These are phyloP conservation scores for Aphelenchoides besseyi DNA, from an alignment of 1,140 invertebrate species.

Conservation along the genomic window DNA sequence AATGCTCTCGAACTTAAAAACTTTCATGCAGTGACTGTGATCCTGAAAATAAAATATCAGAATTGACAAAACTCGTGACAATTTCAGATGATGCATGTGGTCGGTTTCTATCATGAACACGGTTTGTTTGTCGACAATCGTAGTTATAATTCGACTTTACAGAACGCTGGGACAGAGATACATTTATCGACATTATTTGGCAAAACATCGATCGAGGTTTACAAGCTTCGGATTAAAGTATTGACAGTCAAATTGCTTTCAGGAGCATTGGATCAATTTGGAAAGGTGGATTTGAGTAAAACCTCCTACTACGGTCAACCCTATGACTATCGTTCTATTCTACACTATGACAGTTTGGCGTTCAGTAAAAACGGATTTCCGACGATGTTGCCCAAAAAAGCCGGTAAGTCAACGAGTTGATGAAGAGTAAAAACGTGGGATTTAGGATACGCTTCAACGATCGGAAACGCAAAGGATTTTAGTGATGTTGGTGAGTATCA, in stretches of 20 bases:
- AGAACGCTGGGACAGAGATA: slow-evolving; percentile 62
- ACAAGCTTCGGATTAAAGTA: background rate
- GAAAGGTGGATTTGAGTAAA: slow-evolving; percentile 58
- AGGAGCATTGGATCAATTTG: slow-evolving; percentile 59
- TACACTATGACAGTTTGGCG: slow-evolving; percentile 62
- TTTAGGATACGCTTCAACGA: slow-evolving; percentile 56
- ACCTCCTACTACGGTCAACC: slow-evolving; percentile 61
- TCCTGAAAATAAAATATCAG: too few relatives aligned
- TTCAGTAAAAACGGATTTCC: slow-evolving; percentile 62
- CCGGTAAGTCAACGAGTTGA: slow-evolving; percentile 39
- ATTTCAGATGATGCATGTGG: too few relatives aligned
- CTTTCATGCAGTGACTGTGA: too few relatives aligned
- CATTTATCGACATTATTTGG: slow-evolving; percentile 61
- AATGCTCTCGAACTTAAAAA: too few relatives aligned
- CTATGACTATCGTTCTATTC: slow-evolving; percentile 59
- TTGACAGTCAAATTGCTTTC: slow-evolving; percentile 4
- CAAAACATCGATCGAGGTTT: slow-evolving; percentile 60
- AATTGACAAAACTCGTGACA: too few relatives aligned
- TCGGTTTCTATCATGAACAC: slow-evolving; percentile 61
- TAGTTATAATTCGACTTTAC: slow-evolving; percentile 23
- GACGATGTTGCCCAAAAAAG: slow-evolving; percentile 61
- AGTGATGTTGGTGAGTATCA: slow-evolving; percentile 38
- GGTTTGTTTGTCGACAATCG: slow-evolving; percentile 36
- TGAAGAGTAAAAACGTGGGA: too few relatives aligned
- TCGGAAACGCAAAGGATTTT: slow-evolving; percentile 61